Percentiles rank a stretch among this genome's conserved stretches.
These are phyloP conservation scores for Apotomis capreana DNA, from an alignment of 2,888 invertebrate species.

Conservation along the genomic window DNA sequence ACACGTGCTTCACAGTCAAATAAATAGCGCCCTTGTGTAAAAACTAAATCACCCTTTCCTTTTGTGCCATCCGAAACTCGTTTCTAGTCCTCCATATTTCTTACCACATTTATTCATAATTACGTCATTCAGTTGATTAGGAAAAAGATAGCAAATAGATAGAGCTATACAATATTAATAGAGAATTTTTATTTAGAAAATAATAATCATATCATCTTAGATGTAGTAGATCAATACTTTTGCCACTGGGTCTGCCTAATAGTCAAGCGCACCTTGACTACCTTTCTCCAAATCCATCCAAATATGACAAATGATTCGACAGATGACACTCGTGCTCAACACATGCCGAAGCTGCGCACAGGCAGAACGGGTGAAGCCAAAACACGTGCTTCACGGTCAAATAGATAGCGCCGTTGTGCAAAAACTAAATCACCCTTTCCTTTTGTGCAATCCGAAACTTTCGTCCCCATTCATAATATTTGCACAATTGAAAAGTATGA, in stretches of 20 bases:
- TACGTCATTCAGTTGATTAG: too few species aligned
- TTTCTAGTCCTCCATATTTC: constrained; percentile 46
- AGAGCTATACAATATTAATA: too few species aligned
- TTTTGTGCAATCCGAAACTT: constrained; percentile 64
- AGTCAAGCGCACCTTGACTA: constrained; percentile 28
- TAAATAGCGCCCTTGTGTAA: constrained; percentile 54
- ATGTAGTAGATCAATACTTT: too few species aligned
- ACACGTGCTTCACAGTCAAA: constrained; percentile 56
- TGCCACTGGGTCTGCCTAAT: background rate
- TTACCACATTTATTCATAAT: too few species aligned
- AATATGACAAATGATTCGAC: constrained; percentile 35
- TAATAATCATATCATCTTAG: too few species aligned
- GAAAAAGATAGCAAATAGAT: too few species aligned
- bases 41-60: constrained; percentile 59
- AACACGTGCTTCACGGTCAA: constrained; percentile 56
- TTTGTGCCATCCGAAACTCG: constrained; percentile 63
- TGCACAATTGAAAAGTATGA: constrained; percentile 53
- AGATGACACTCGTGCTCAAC: constrained; percentile 46
- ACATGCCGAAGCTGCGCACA: constrained; percentile 55
- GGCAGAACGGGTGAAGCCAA: constrained; percentile 47
- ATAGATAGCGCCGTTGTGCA: constrained; percentile 54
- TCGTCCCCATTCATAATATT: constrained; percentile 46
- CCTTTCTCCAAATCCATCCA: constrained; percentile 27
- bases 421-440: constrained; percentile 61
- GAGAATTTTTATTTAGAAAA: too few species aligned